These are phyloP conservation scores for Dallia pectoralis DNA, from an alignment of 2,797 vertebrate genomes.

Conservation along the genomic window DNA sequence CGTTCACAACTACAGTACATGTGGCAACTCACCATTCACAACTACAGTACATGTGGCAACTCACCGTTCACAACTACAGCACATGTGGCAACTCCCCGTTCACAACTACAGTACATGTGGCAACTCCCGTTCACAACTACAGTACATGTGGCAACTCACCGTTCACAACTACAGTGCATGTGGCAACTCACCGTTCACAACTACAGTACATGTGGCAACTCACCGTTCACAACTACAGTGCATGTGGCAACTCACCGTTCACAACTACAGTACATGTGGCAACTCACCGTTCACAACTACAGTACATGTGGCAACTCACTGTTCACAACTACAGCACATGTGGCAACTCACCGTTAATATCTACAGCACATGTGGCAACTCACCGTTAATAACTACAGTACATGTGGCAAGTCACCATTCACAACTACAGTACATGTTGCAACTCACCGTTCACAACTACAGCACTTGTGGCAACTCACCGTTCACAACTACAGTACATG, in stretches of 20 bases:
- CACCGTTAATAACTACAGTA: conserved; percentile 96
- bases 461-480: conserved; percentile 86
- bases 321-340: too few relatives aligned
- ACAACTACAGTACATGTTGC: conserved; percentile 87
- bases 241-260: conserved; percentile 88
- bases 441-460: conserved; percentile 94
- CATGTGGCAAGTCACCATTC: conserved; percentile 88
- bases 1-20: conserved; percentile 95
- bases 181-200: conserved; percentile 91
- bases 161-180: conserved; percentile 94
- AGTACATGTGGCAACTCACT: too few relatives aligned
- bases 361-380: conserved; percentile 81
- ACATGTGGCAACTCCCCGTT: conserved; percentile 89
- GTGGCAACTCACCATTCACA: conserved; percentile 89
- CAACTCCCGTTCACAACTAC: conserved; percentile 92
- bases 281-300: conserved; percentile 94
- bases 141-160: conserved; percentile 86
- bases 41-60: conserved; percentile 82
- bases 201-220: conserved; percentile 81
- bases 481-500: conserved; percentile 94
- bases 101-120: conserved; percentile 88
- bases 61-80: conserved; percentile 97
- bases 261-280: conserved; percentile 87
- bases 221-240: conserved; percentile 96
- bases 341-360: conserved; percentile 90